Base-by-base conservation (phyloP, 2,797 vertebrate species). In the Geotrypetes seraphini region DNA sequence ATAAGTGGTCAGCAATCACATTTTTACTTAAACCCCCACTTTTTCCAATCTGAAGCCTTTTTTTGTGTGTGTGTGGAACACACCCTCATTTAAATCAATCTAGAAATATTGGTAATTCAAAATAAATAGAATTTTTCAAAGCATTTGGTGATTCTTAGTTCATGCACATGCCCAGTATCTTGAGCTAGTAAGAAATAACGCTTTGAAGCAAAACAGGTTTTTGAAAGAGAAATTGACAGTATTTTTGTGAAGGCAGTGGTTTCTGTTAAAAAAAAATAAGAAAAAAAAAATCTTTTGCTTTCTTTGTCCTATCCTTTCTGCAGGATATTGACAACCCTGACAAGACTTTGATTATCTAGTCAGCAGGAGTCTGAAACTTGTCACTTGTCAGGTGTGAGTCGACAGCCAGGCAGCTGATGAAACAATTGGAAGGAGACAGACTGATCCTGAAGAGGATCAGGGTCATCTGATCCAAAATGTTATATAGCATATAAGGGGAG, bases 261-360 rank as follows among this genome's bases (percentile, higher is more conserved):
- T 76, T 75, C 66, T 34, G 16, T 20, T 67, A 49, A n/a, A n/a
- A n/a, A n/a, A n/a, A n/a, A n/a, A n/a, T n/a, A n/a, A n/a, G n/a
- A n/a, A n/a, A n/a, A n/a, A n/a, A n/a, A 71, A 73, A 75, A 77
- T 60, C 69, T 69, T 75, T 73, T 60, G 65, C 79, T 78, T 70
- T 66, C 78, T 77, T 67, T 76, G 79, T 74, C 73, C 74, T 79
- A 73, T 75, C 63, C 74, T 74, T 82, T 83, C 84, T 79, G 83
- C 84, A 79, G 82, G 79, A 71, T 92, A 97, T 95, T 89, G 91
- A 89, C 92, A 96, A 84, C 78, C 86, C 84, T 93, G 92, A 92
- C 91, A 90, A 88, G 78, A 79, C 82, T 92, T 91, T 88, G 91
- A 97, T 95, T 94, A 90, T 83, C 86, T 84, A 90, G 90, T 92